Conservation (phyloP, 2,113 vertebrate species). For the Rhynchomys soricoides region DNA sequence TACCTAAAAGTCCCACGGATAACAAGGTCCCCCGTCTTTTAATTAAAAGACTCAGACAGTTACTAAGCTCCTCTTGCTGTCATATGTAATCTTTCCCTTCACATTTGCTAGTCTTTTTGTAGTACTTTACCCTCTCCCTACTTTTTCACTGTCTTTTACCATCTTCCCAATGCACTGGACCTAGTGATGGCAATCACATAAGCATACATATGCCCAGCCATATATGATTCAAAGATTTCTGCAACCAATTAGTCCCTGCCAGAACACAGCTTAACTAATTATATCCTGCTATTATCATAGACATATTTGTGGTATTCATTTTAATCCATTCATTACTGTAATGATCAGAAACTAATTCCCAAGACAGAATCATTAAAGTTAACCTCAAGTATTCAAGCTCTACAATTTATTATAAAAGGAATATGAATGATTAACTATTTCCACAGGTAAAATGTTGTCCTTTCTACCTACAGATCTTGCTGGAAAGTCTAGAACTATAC, state of each 20-base stretch:
- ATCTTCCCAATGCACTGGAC: background rate
- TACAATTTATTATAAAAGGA: background rate
- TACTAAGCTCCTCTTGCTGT: background rate
- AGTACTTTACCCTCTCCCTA: background rate
- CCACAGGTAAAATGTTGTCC: constrained; percentile 8
- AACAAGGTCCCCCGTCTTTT: background rate
- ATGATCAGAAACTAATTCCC: constrained; percentile 35
- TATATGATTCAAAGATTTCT: background rate
- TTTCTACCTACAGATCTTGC: background rate
- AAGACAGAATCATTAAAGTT: background rate
- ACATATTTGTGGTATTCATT: background rate
- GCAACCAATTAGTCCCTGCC: background rate
- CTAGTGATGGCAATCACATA: background rate
- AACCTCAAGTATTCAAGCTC: background rate
- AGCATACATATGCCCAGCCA: background rate
- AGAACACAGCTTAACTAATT: background rate
- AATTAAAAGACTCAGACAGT: background rate
- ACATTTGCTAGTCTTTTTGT: background rate
- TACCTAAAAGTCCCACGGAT: background rate
- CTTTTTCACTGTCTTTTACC: background rate
- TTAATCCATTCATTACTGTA: constrained; percentile 28
- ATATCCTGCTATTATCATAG: background rate
- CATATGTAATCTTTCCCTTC: background rate
- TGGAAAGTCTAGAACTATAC: constrained; percentile 17
- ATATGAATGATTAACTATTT: constrained; percentile 29